A percentile compares a stretch with the other conserved stretches of the same genome.
Evolutionary conservation across 2,888 invertebrate species (phyloP).

Genomic region (Drosophila ustulata): DNA sequence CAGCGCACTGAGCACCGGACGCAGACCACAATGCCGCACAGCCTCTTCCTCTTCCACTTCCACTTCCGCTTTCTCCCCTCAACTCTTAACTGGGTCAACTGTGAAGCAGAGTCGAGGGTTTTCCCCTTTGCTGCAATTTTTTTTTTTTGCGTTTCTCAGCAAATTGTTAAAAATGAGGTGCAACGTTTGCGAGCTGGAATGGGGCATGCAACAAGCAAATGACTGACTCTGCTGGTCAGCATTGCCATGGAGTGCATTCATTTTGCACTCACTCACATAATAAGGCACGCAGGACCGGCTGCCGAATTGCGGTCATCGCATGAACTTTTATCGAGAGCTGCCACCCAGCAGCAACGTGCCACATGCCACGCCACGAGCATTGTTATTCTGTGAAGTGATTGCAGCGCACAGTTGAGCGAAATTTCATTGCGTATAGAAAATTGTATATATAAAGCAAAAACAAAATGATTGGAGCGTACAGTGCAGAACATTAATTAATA

Average conservation of each 20-base stretch:
- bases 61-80: not conserved
- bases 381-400: not conserved
- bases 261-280: not conserved
- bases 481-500: no score
- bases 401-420: constrained; percentile 7
- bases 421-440: no score
- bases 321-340: constrained; percentile 21
- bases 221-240: not conserved
- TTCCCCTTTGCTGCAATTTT: not conserved
- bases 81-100: constrained; percentile 40
- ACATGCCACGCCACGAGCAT: constrained; percentile 1
- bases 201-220: constrained; percentile 9
- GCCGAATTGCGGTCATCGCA: constrained; percentile 13
- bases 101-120: constrained; percentile 5
- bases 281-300: constrained; percentile 7
- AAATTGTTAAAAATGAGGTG: constrained; percentile 23
- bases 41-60: not conserved
- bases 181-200: not conserved
- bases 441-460: no score
- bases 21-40: not conserved
- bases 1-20: not conserved
- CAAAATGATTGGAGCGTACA: no score
- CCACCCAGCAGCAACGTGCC: constrained; percentile 6
- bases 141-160: constrained; percentile 17
- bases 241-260: not conserved